Evolutionary conservation across 2,797 vertebrate genomes (phyloP).

Genomic region (Chrosomus eos): DNA sequence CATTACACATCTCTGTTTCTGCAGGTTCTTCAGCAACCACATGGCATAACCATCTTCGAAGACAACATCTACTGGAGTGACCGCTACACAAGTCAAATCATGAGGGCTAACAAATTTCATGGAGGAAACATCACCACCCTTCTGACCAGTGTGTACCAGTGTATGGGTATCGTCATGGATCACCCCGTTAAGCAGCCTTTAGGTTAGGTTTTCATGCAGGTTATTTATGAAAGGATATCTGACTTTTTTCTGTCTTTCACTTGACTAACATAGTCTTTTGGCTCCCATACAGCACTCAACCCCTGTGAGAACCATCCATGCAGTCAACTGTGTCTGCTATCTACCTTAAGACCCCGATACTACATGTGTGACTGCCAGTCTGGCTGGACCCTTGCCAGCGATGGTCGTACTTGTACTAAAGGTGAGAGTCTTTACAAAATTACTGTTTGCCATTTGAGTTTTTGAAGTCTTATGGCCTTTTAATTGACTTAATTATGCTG

Average conservation of each 20-base stretch:
- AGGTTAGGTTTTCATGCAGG: constrained; percentile 71
- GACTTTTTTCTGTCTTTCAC: background rate
- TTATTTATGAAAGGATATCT: background rate
- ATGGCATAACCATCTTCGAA: constrained; percentile 90
- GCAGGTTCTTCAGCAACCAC: constrained; percentile 87
- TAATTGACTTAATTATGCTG: constrained; percentile 26
- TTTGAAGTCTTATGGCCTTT: background rate
- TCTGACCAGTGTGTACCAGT: constrained; percentile 81
- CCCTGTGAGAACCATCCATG: constrained; percentile 83
- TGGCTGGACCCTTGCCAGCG: constrained; percentile 85
- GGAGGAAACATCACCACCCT: constrained; percentile 86
- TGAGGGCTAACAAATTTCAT: constrained; percentile 92
- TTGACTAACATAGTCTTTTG: constrained; percentile 29
- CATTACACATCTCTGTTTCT: background rate
- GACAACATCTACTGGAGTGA: constrained; percentile 92
- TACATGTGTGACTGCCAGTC: constrained; percentile 91
- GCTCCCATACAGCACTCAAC: constrained; percentile 78
- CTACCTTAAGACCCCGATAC: constrained; percentile 79
- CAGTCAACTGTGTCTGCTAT: constrained; percentile 90
- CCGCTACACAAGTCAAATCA: constrained; percentile 80
- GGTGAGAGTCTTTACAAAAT: constrained; percentile 71
- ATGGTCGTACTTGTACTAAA: constrained; percentile 85
- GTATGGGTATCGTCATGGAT: constrained; percentile 85
- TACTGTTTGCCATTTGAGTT: background rate
- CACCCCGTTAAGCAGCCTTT: constrained; percentile 87